A percentile compares a stretch with the other conserved stretches of the same genome.
These are phyloP conservation scores for Caenorhabditis briggsae DNA, from an alignment of 1,140 invertebrate genomes.

Conservation along the genomic window DNA sequence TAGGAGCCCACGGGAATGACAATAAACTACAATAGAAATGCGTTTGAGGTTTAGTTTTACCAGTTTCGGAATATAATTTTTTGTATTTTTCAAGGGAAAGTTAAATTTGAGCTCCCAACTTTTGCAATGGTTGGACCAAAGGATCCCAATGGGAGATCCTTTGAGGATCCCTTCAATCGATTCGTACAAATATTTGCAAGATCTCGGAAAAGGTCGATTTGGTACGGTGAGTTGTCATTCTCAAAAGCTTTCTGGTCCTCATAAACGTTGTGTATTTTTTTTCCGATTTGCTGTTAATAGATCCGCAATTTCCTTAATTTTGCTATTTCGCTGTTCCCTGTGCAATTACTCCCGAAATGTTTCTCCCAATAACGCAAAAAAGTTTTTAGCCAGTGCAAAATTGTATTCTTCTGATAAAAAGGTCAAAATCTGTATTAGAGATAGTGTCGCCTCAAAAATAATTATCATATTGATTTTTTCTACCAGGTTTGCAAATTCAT, in stretches of 20 bases:
- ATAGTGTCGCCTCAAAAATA: not conserved
- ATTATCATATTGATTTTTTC: not conserved
- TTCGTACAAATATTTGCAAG: constrained; percentile 27
- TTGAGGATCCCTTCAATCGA: constrained; percentile 49
- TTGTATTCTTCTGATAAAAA: constrained; percentile 5
- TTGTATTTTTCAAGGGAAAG: not conserved
- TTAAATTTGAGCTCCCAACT: constrained; percentile 53
- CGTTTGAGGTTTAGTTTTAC: constrained; percentile 2
- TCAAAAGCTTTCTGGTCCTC: not conserved
- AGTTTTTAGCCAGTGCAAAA: not conserved
- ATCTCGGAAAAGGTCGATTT: constrained; percentile 63
- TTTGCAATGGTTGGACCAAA: constrained; percentile 55
- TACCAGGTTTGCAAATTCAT: constrained; percentile 52
- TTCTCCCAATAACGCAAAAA: not conserved
- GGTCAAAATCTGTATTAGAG: not conserved
- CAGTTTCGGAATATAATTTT: not conserved
- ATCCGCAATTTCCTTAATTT: not conserved
- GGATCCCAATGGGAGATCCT: constrained; percentile 39
- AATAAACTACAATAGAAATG: constrained; percentile 48
- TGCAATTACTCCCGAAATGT: too few relatives aligned
- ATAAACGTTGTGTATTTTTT: not conserved
- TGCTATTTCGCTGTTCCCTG: not conserved
- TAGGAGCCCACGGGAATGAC: constrained; percentile 46
- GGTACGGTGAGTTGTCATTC: constrained; percentile 46
- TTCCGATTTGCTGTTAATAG: too few relatives aligned